Conservation (phyloP, 1,140 invertebrate species). For the Apis dorsata region DNA sequence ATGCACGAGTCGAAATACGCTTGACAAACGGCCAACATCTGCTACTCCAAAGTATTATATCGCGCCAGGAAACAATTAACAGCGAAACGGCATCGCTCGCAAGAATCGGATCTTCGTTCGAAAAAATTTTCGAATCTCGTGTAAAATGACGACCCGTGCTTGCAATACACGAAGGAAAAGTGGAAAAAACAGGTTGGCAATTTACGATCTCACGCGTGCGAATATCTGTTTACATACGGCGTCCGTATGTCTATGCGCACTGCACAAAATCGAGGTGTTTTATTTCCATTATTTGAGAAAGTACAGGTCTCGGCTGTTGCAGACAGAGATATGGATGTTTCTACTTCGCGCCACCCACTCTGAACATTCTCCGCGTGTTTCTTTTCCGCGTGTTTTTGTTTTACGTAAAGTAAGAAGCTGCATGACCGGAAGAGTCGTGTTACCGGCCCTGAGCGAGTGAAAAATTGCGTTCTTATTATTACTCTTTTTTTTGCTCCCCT, state of each 20-base stretch:
- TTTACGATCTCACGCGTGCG: neutral
- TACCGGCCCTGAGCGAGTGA: neutral
- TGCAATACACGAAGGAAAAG: neutral
- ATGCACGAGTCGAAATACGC: neutral
- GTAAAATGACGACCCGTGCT: neutral
- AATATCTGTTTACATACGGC: neutral
- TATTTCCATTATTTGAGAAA: constrained; percentile 21
- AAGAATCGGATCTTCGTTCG: too few relatives aligned
- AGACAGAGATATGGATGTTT: constrained; percentile 32
- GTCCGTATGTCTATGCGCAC: neutral
- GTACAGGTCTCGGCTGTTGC: neutral
- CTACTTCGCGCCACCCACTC: constrained; percentile 1
- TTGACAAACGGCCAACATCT: constrained; percentile 14
- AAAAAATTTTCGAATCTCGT: neutral
- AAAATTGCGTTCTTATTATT: neutral
- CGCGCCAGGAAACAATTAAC: neutral
- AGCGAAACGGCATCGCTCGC: neutral
- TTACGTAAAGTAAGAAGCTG: neutral
- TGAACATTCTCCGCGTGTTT: neutral
- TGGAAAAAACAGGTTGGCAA: neutral
- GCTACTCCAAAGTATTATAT: neutral
- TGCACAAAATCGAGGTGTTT: constrained; percentile 2
- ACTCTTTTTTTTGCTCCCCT: neutral
- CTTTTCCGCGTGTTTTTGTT: neutral
- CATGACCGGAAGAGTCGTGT: neutral